phyloP scores from a whole-genome alignment of 2,797 vertebrate species.

The Eulemur mongoz region DNA sequence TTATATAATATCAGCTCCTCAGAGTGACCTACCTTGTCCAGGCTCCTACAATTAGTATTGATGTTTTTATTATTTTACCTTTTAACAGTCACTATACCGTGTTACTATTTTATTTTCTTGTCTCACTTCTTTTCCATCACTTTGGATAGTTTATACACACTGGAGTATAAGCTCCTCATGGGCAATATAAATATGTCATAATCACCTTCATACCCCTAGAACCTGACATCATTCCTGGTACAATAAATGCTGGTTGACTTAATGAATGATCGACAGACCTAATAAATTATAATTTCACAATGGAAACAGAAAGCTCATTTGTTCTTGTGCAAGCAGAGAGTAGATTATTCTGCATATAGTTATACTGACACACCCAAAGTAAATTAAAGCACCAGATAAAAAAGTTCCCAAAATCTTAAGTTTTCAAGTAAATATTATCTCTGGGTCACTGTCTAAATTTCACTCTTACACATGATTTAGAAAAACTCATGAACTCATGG shows the following conservation, averaged over 20 bases:
- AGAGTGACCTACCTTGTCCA: not conserved
- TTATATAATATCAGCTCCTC: not conserved
- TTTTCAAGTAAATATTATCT: not conserved
- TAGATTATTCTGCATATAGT: not conserved
- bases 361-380: not conserved
- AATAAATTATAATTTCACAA: not conserved
- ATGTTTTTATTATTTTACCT: not conserved
- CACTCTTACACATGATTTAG: not conserved
- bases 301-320: not conserved
- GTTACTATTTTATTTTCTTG: not conserved
- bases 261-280: not conserved
- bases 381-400: not conserved
- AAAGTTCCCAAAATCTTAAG: not conserved
- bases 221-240: not conserved
- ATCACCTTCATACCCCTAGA: not conserved
- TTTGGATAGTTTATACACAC: not conserved
- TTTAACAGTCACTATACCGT: not conserved
- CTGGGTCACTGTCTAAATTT: not conserved
- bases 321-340: not conserved
- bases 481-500: not conserved
- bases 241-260: not conserved
- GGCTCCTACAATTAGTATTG: not conserved
- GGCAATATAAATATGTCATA: not conserved
- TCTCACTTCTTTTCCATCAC: not conserved
- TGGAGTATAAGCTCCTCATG: not conserved